Base-by-base conservation (phyloP, 30 jellyfish, hydroid and myxozoan genomes). In the Aurelia sp. region DNA sequence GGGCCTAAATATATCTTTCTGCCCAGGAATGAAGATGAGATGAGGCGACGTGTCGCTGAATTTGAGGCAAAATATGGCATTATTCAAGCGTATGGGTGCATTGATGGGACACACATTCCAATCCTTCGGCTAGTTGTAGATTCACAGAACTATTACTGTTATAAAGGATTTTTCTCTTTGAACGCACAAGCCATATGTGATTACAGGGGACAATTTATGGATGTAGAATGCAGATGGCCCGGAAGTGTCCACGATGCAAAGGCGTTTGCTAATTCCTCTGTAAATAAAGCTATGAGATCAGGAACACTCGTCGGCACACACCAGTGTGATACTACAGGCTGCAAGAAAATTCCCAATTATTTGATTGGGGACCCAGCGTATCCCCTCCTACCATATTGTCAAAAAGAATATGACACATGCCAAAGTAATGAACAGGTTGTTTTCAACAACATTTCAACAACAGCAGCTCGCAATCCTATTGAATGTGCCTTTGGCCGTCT, bases 401-500 rank as follows among this genome's bases (percentile, higher is more conserved):
- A 47, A 81, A 87, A 76, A 52, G 94, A 87, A 74, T 77, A 12
- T 23, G 52, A 40, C 17, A 48, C 27, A 21, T 74, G 85, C 50
- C 18, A 13, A 15, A 74, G 19, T 9, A 70, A 82, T 64, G 92
- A 69, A 61, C 58, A 82, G 50, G 89, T 82, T 40, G 71, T 82
- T n/a, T 84, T 71, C 37, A 71, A 84, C 60, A 57, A 47, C 4
- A 53, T 84, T 80, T 62, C 53, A 13, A 3, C 53, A 13, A 3
- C 86, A 23, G 30, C 83, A 67, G 90, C 94, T 10, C 13, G 94
- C 18, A 84, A 84, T 71, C 94, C 91, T 6, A 84, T 84, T 7
- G 91, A 84, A 50, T 84, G 90, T 62, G 91, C 94, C 12, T 84
- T 12, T 84, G 94, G 94, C 22, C 73, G 91, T 30, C 84, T 84